These are phyloP conservation scores for Pseudomyrmex concolor DNA, from an alignment of 1,140 invertebrate genomes.

Conservation along the genomic window DNA sequence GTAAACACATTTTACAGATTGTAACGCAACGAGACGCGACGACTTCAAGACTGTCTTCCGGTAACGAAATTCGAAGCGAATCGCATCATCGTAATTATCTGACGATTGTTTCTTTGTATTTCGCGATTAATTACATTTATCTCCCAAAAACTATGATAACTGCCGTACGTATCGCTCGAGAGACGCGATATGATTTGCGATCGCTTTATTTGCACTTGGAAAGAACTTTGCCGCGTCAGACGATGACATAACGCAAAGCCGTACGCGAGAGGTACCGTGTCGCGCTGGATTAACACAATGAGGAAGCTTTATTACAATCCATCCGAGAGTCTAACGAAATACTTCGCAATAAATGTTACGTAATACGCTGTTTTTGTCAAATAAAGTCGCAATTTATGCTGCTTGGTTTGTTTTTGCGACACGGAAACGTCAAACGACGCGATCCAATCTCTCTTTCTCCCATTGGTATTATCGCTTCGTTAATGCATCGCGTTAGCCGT, in stretches of 20 bases:
- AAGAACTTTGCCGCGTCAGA: no score
- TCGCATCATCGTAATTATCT: no score
- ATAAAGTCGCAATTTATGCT: neutral
- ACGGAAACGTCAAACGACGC: neutral
- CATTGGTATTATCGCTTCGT: neutral
- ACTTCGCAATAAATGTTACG: neutral
- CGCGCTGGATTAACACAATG: slow-evolving; percentile 12
- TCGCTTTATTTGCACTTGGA: no score
- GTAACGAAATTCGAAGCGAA: no score
- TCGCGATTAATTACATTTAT: no score
- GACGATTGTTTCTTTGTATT: no score
- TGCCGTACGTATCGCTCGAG: no score
- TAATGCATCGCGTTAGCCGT: neutral
- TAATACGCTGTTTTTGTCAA: neutral
- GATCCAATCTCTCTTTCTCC: neutral
- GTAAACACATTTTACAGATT: slow-evolving; percentile 4
- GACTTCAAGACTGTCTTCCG: neutral
- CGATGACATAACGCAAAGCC: no score
- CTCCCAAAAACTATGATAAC: no score
- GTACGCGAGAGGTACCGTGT: slow-evolving; percentile 1
- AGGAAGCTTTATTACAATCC: slow-evolving; percentile 11
- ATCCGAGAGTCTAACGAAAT: slow-evolving; percentile 28
- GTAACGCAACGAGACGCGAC: slow-evolving; percentile 25
- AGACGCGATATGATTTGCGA: no score
- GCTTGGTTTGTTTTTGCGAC: neutral